Evolutionary conservation across 2,113 vertebrate genomes (phyloP), one percentile per base, ranked within the genome.

Genomic region (Paratilapia polleni): DNA sequence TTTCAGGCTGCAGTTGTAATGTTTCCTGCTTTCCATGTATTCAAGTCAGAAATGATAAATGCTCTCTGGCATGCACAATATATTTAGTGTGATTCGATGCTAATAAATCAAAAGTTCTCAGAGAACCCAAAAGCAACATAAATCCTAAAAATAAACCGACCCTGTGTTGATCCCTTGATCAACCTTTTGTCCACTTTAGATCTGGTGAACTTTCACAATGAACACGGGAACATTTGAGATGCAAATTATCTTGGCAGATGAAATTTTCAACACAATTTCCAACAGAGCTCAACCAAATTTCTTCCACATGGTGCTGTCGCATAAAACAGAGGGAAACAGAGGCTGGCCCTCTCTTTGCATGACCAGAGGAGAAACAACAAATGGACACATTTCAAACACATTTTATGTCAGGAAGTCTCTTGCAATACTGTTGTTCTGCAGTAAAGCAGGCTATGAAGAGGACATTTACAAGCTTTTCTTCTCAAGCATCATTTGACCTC

Each of bases 291-390:
- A 89, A 90, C 68, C 61, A 88, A 89, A 94, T 93, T 59, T 87
- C 77, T 94, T 95, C 94, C 94, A 92, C 90, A 91, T 95, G 94
- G 81, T 20, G 77, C 58, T 70, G 64, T 73, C 24, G 43, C 56
- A 56, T 88, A 77, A 90, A 93, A 70, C 11, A 0, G 8, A 49
- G 56, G 68, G 31, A 63, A n/a, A 62, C 13, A 52, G 62, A 26
- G 26, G 24, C 31, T 73, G 31, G 6, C 47, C 11, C 26, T 54
- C 41, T 49, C 47, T 81, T 81, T 77, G 34, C 34, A 79, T 68
- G 41, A 64, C 49, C 11, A 34, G 34, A 63, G 36, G 54, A 87
- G 61, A 79, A 85, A 89, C 54, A 47, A 73, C 24, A 64, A 84
- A 76, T 14, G 4, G 24, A 77, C 24, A 58, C 49, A 61, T 91